Percentiles rank a stretch among this genome's conserved stretches.
Evolutionary conservation across 2,888 invertebrate species (phyloP).

Genomic region (Ormyrus labotus): DNA sequence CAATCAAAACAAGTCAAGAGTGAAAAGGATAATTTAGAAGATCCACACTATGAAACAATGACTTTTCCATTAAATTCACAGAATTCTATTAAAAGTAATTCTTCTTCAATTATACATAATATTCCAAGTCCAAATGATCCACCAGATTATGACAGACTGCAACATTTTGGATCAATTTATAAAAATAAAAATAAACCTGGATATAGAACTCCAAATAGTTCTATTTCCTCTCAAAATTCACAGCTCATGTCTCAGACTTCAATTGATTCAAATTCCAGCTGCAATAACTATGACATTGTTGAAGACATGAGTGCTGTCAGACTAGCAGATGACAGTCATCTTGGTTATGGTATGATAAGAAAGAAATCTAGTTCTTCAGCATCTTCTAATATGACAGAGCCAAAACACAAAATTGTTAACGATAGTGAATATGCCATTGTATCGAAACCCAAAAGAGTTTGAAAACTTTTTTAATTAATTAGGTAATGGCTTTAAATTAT

Average conservation of each 20-base stretch:
- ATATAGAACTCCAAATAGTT: conserved; percentile 81
- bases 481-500: conserved; percentile 42
- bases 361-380: conserved; percentile 77
- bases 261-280: conserved; percentile 71
- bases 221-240: conserved; percentile 60
- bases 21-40: conserved; percentile 62
- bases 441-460: conserved; percentile 89
- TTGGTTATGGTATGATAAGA: conserved; percentile 87
- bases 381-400: conserved; percentile 71
- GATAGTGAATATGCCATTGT: conserved; percentile 89
- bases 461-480: conserved; percentile 31
- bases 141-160: conserved; percentile 85
- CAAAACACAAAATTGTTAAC: conserved; percentile 85
- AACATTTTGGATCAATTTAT: conserved; percentile 87
- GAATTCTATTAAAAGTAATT: conserved; percentile 64
- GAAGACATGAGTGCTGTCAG: conserved; percentile 82
- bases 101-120: conserved; percentile 69
- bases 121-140: conserved; percentile 65
- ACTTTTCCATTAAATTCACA: conserved; percentile 60
- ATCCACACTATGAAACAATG: conserved; percentile 70
- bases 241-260: conserved; percentile 62
- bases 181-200: conserved; percentile 81
- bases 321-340: conserved; percentile 87
- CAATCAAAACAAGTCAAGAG: conserved; percentile 48
- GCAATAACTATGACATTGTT: conserved; percentile 88